Base-by-base conservation (phyloP, 2,113 vertebrate species). In the Xenopus borealis region DNA sequence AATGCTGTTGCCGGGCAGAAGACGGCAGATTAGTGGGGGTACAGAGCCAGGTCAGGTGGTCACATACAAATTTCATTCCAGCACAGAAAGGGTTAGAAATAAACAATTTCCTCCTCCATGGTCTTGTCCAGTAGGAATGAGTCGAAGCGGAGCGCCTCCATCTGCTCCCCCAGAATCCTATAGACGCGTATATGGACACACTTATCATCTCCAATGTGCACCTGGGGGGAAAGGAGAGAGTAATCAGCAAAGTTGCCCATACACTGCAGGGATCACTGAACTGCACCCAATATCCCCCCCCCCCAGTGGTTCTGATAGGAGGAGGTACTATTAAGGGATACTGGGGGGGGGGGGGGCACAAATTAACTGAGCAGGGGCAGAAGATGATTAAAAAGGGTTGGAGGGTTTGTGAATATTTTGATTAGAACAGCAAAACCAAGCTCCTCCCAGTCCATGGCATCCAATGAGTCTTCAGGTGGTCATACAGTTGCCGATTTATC, bases 151-250 rank as follows among this genome's bases (percentile, higher is more conserved):
- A 86, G 17, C 0, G 65, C 63, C 17, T 80, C 30, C 0, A 82
- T 78, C 27, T 74, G 0, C 0, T 82, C 79, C 7, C 88, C 85
- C 13, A 95, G 89, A 17, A 55, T 55, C 72, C 74, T 0, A 69
- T 79, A 88, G 47, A 94, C 78, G 59, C 88, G 80, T 11, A 95
- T 1, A 78, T 97, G 95, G 50, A 90, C 0, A 30, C 86, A 91
- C 1, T 68, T 69, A 0, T 91, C 77, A 0, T 79, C 82, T 18
- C 44, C 65, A 11, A 50, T 12, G n/a, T 19, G 7, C 30, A 50
- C 65, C 47, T 52, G 65, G 33, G 33, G 33, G 33, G 33, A 13
- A n/a, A 12, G 19, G n/a, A 46, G 23, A 27, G 23, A 27, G 64
- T 44, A 33, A 46, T 10, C 23, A 17, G 30, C 13, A 45, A 18